Evolutionary conservation across 2,113 vertebrate genomes (phyloP).

Genomic region (Pluvianellus socialis): DNA sequence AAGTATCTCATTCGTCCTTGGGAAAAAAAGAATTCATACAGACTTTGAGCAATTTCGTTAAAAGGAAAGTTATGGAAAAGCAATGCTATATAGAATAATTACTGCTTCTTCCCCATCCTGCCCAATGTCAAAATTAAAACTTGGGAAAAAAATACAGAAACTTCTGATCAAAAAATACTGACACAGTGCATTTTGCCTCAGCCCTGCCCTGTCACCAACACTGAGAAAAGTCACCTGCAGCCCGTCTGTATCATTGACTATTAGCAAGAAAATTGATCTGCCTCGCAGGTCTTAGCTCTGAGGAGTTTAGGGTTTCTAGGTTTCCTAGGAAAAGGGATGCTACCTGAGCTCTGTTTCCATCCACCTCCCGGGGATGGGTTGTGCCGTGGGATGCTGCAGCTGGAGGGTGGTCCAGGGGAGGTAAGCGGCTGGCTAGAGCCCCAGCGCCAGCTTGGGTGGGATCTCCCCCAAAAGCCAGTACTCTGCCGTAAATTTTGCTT

Average conservation of each 20-base stretch:
- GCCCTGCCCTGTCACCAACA: not conserved
- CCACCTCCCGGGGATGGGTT: not conserved
- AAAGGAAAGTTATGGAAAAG: not conserved
- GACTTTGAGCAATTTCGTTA: not conserved
- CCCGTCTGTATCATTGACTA: too few relatives aligned
- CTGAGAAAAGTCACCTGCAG: not conserved
- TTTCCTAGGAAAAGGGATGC: not conserved
- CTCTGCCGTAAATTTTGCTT: not conserved
- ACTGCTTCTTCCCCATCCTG: accelerated
- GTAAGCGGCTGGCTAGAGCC: not conserved
- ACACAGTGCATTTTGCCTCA: not conserved
- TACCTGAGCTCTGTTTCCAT: not conserved
- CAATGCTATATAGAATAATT: not conserved
- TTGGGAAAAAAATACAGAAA: not conserved
- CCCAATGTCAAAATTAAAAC: not conserved
- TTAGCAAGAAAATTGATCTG: not conserved
- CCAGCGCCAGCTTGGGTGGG: not conserved
- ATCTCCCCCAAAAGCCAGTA: not conserved
- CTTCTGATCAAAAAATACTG: not conserved
- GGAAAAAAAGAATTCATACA: not conserved
- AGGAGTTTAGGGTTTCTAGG: not conserved
- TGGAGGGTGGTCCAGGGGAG: not conserved
- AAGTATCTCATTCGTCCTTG: not conserved
- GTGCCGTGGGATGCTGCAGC: not conserved
- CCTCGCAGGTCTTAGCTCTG: not conserved